phyloP scores from a whole-genome alignment of 2,113 vertebrate genomes.

The Reinhardtius hippoglossoides region DNA sequence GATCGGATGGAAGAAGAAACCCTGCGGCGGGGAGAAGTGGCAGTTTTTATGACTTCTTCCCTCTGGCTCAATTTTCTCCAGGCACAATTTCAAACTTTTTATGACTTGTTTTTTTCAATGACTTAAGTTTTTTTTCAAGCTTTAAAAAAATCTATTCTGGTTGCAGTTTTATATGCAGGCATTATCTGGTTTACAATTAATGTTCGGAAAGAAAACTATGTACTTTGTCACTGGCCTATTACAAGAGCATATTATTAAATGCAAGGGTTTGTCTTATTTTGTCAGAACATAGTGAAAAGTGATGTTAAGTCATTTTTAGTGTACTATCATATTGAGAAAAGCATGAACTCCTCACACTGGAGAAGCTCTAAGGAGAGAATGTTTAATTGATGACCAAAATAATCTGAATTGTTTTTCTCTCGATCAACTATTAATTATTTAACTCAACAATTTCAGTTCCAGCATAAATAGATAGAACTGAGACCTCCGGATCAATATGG shows the following conservation, averaged over 20 bases:
- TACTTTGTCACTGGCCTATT: neutral
- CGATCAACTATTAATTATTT: neutral
- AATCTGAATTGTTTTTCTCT: neutral
- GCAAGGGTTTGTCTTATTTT: no score
- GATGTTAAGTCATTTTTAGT: no score
- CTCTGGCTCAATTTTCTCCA: neutral
- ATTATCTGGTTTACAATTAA: neutral
- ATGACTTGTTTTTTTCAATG: no score
- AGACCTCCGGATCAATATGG: no score
- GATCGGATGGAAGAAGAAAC: constrained; percentile 1
- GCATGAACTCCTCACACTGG: no score
- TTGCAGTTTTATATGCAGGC: neutral
- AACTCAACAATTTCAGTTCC: no score
- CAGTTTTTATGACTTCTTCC: constrained; percentile 4
- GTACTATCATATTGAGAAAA: no score
- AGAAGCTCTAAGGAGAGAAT: no score
- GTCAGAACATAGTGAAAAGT: no score
- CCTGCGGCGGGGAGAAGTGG: neutral
- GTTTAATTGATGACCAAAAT: no score
- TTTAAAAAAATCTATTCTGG: neutral
- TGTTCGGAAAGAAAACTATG: neutral
- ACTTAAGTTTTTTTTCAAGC: neutral
- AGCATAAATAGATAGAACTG: no score
- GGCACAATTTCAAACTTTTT: neutral
- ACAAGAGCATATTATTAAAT: no score